These are phyloP conservation scores for Pterostichus madidus DNA, from an alignment of 2,888 invertebrate genomes.

Conservation along the genomic window DNA sequence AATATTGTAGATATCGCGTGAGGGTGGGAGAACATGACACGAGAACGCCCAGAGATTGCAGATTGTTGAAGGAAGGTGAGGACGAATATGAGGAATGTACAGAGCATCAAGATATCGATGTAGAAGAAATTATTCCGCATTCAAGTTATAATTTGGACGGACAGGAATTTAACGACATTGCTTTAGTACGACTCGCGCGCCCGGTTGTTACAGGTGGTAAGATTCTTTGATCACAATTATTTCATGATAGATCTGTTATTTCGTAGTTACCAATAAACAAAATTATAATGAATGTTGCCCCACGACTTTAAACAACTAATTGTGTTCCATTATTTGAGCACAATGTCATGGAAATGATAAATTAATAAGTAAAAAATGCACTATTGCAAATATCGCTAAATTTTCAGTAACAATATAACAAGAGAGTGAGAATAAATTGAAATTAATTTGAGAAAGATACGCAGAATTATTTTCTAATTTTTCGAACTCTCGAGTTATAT, in stretches of 20 bases:
- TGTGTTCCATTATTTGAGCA: too few species aligned
- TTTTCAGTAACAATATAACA: too few species aligned
- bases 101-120: slow-evolving; percentile 29
- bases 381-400: too few species aligned
- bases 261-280: slow-evolving; percentile 68
- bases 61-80: slow-evolving; percentile 63
- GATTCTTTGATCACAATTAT: slow-evolving; percentile 76
- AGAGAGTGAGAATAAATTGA: too few species aligned
- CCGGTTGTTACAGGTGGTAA: slow-evolving; percentile 1
- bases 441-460: too few species aligned
- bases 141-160: slow-evolving; percentile 71
- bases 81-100: slow-evolving; percentile 55
- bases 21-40: slow-evolving; percentile 42
- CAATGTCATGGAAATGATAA: too few species aligned
- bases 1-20: not conserved
- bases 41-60: slow-evolving; percentile 40
- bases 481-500: too few species aligned
- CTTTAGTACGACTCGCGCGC: slow-evolving; percentile 62
- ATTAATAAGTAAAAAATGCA: too few species aligned
- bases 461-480: too few species aligned
- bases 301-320: too few species aligned
- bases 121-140: slow-evolving; percentile 70
- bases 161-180: slow-evolving; percentile 72
- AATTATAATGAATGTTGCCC: too few species aligned
- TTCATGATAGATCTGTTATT: slow-evolving; percentile 77